Evolutionary conservation across 2,888 invertebrate genomes (phyloP).

Genomic region (Cartodere bifasciata): DNA sequence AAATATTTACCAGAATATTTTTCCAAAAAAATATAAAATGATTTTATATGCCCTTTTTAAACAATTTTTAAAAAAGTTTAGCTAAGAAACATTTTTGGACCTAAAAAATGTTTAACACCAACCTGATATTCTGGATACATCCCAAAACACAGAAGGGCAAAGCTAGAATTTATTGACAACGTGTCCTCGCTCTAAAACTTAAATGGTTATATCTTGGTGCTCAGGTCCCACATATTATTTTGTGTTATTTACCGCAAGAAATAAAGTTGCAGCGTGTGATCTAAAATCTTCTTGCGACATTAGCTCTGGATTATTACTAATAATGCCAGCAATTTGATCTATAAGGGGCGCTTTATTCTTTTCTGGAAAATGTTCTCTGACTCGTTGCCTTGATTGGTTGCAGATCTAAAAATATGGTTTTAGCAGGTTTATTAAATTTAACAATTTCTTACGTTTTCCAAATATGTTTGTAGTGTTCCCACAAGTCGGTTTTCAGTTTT

Average conservation of each 20-base stretch:
- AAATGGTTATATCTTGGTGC: constrained; percentile 1
- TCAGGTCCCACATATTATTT: constrained; percentile 1
- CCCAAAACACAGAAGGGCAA: constrained; percentile 22
- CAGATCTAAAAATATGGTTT: no score
- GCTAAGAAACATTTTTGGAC: no score
- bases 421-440: no score
- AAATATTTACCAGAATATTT: constrained; percentile 4
- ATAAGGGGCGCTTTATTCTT: constrained; percentile 17
- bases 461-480: no score
- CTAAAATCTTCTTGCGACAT: constrained; percentile 18
- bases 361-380: no score
- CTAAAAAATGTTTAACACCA: no score
- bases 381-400: no score
- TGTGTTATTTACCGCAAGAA: constrained; percentile 20
- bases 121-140: constrained; percentile 29
- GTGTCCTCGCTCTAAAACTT: constrained; percentile 26
- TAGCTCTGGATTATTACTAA: constrained; percentile 16
- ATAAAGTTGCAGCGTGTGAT: constrained; percentile 22
- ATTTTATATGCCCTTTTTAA: no score
- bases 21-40: no score
- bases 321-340: constrained; percentile 18
- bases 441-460: no score
- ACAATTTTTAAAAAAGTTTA: no score
- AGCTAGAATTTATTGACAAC: constrained; percentile 19
- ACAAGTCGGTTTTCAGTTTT: not conserved